These are phyloP conservation scores for Pocota personata DNA, from an alignment of 2,888 invertebrate species.

Conservation along the genomic window DNA sequence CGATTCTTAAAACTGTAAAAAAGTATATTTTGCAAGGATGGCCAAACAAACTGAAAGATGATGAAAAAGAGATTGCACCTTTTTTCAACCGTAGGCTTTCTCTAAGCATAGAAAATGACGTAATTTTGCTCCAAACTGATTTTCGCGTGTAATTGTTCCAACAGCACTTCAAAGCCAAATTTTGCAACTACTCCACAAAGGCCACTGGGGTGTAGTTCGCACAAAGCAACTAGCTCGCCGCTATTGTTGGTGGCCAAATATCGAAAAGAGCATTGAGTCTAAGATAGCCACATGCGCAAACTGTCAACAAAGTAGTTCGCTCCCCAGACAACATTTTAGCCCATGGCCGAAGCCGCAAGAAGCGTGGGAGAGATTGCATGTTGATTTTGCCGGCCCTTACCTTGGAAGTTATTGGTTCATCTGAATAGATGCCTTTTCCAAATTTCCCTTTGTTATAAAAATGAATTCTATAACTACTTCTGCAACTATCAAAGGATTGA, in stretches of 20 bases:
- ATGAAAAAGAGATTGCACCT: no score
- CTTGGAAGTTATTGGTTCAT: conserved; percentile 77
- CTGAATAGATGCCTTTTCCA: conserved; percentile 80
- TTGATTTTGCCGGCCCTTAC: conserved; percentile 81
- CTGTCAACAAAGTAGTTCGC: conserved; percentile 3
- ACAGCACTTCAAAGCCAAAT: neutral
- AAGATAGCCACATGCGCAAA: conserved; percentile 1
- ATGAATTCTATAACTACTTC: conserved; percentile 48
- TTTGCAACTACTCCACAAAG: conserved; percentile 26
- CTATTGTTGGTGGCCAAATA: conserved; percentile 40
- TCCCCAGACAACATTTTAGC: conserved; percentile 2
- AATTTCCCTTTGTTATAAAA: conserved; percentile 80
- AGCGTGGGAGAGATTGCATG: conserved; percentile 79
- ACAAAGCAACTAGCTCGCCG: conserved; percentile 39
- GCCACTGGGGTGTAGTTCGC: conserved; percentile 37
- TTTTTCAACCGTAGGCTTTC: no score
- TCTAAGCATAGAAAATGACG: no score
- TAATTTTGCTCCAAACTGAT: no score
- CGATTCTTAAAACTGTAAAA: neutral
- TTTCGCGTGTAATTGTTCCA: no score
- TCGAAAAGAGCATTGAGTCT: conserved; percentile 24
- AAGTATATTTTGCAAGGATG: no score
- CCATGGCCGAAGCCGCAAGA: conserved; percentile 74
- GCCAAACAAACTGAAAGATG: no score
- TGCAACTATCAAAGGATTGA: conserved; percentile 29